Percentiles rank a stretch among this genome's conserved stretches.
phyloP scores from a whole-genome alignment of 2,888 invertebrate species.

The Hyles lineata region DNA sequence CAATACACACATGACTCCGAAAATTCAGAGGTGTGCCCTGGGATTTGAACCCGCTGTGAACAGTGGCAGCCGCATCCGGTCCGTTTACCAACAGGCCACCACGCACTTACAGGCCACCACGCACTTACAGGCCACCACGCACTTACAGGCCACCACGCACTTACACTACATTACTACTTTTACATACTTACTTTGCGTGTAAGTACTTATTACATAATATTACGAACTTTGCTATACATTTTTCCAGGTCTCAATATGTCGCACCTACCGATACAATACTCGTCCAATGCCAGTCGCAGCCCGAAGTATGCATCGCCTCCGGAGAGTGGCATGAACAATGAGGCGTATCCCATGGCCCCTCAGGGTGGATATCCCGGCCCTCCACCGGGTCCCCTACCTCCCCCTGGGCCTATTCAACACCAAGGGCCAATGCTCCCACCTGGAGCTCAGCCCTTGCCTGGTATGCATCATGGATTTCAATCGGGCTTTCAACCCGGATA shows the following conservation, averaged over 20 bases:
- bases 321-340: slow-evolving; percentile 60
- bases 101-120: too few species aligned
- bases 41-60: too few species aligned
- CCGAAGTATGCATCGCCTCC: slow-evolving; percentile 74
- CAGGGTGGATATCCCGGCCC: slow-evolving; percentile 69
- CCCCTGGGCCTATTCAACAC: slow-evolving; percentile 47
- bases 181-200: too few species aligned
- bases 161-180: too few species aligned
- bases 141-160: too few species aligned
- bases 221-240: too few species aligned
- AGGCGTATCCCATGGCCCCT: slow-evolving; percentile 63
- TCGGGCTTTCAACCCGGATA: slow-evolving; percentile 69
- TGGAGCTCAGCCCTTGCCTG: slow-evolving; percentile 69
- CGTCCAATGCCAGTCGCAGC: slow-evolving; percentile 75
- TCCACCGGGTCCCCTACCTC: slow-evolving; percentile 48
- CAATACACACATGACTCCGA: too few species aligned
- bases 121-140: too few species aligned
- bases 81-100: too few species aligned
- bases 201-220: too few species aligned
- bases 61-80: too few species aligned
- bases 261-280: slow-evolving; percentile 72
- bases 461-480: slow-evolving; percentile 73
- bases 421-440: slow-evolving; percentile 60
- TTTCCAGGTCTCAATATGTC: slow-evolving; percentile 60
- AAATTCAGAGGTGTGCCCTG: too few species aligned